phyloP scores from a whole-genome alignment of 2,888 invertebrate species.

The Anorthoa munda region DNA sequence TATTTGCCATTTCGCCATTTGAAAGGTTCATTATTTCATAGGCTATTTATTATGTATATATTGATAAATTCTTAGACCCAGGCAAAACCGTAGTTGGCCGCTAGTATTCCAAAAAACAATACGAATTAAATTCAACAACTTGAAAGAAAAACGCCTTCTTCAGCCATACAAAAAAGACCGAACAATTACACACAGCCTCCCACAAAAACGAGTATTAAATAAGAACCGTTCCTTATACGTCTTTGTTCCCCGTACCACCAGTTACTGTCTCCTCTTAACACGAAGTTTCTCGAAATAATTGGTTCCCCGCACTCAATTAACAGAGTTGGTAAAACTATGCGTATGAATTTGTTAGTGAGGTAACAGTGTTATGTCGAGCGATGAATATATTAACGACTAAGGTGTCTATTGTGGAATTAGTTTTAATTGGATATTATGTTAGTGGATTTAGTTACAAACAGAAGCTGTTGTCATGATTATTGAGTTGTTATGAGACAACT shows the following conservation, averaged over 20 bases:
- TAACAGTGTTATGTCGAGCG: conserved; percentile 12
- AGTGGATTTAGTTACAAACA: background rate
- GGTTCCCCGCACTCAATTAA: conserved; percentile 36
- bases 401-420: background rate
- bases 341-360: conserved; percentile 29
- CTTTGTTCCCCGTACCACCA: conserved; percentile 5
- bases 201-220: conserved; percentile 5
- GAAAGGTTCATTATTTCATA: no score
- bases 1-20: no score
- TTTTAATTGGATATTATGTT: conserved; percentile 12
- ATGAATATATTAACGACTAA: conserved; percentile 34
- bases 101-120: no score
- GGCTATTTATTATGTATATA: no score
- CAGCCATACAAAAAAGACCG: background rate
- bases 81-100: no score
- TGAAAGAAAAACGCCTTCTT: background rate
- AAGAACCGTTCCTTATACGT: conserved; percentile 5
- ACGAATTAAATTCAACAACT: no score
- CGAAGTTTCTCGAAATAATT: conserved; percentile 41
- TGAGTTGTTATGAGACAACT: no score
- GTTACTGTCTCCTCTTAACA: conserved; percentile 11
- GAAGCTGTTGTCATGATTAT: no score
- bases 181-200: conserved; percentile 22
- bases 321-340: conserved; percentile 43
- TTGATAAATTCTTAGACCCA: no score